Base-by-base conservation (phyloP, 2,888 invertebrate genomes). In the Bibio marci region DNA sequence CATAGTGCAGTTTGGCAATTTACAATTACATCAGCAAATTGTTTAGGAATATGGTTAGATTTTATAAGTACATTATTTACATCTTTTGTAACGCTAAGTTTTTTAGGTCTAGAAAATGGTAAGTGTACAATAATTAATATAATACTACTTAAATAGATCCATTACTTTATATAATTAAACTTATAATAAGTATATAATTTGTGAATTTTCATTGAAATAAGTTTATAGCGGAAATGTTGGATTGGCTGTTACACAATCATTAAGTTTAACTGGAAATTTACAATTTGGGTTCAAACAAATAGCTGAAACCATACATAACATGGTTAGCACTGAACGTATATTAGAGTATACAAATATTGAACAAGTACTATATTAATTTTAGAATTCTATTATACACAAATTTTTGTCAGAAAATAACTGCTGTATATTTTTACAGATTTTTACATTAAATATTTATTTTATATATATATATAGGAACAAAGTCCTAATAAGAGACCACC, bases 241-340 rank as follows among this genome's bases (percentile, higher is more conserved):
- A 45, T 49, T 68, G 28, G 67, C 66, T 1, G 66, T 68, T 30
- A 64, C 68, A 6, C 67, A 67, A 50, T 56, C 66, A 5, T 56
- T 64, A 28, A 56, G 58, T 0, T 46, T 67, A 25, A 62, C 64
- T 7, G 64, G 64, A 12, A 54, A 70, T 49, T 62, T 73, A 2
- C 71, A 72, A 50, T 82, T 78, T 77, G 78, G 76, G 2, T 73
- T 80, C 59, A 59, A 80, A 32, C 80, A 80, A 52, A 73, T 74
- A 35, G 76, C 80, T 1, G 80, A 81, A 57, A 65, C 72, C 2
- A 64, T 69, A 17, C 75, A 74, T 48, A 71, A 70, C 45, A 63
- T 76, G 57, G 72, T 70, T 55, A 68, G 71, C 0, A 81, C 81
- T 0, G 82, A 83, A 58, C 59, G 85, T 48, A 70, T 82, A 0